These are phyloP conservation scores for Scaptomyza pallida DNA, from an alignment of 1,140 invertebrate species.

Conservation along the genomic window DNA sequence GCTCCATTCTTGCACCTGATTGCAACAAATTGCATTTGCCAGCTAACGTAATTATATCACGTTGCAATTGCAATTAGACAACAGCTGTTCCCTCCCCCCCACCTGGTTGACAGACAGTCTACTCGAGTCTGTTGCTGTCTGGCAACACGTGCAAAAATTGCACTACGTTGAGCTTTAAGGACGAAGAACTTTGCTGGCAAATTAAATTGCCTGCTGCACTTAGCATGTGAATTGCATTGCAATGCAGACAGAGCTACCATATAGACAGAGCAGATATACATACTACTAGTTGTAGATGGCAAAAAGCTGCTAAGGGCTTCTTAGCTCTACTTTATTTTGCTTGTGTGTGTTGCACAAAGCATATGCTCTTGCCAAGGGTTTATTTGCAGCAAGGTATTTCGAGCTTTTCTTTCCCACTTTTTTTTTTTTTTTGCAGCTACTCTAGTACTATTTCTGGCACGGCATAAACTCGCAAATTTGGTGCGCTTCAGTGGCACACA, in stretches of 20 bases:
- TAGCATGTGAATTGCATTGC: slow-evolving; percentile 53
- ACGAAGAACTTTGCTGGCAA: slow-evolving; percentile 33
- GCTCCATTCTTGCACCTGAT: slow-evolving; percentile 55
- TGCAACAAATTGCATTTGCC: slow-evolving; percentile 69
- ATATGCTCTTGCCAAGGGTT: slow-evolving; percentile 29
- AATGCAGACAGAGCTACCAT: not conserved
- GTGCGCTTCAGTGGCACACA: slow-evolving; percentile 14
- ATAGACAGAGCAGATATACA: slow-evolving; percentile 5
- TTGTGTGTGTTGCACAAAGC: slow-evolving; percentile 30
- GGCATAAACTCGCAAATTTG: slow-evolving; percentile 7
- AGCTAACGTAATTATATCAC: slow-evolving; percentile 70
- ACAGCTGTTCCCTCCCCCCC: not conserved
- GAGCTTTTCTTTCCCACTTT: too few relatives aligned
- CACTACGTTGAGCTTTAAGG: not conserved
- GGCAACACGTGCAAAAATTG: slow-evolving; percentile 4
- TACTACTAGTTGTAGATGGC: not conserved
- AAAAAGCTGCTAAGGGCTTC: slow-evolving; percentile 17
- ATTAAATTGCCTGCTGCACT: slow-evolving; percentile 74
- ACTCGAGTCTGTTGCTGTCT: not conserved
- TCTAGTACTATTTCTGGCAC: slow-evolving; percentile 2
- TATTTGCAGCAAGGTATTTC: slow-evolving; percentile 43
- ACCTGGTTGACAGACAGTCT: not conserved
- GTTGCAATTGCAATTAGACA: slow-evolving; percentile 72
- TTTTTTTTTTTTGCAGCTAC: slow-evolving; percentile 14
- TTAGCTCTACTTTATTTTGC: slow-evolving; percentile 9